Conservation (phyloP, 2,797 vertebrate species). For the Gymnothorax reevesii region DNA sequence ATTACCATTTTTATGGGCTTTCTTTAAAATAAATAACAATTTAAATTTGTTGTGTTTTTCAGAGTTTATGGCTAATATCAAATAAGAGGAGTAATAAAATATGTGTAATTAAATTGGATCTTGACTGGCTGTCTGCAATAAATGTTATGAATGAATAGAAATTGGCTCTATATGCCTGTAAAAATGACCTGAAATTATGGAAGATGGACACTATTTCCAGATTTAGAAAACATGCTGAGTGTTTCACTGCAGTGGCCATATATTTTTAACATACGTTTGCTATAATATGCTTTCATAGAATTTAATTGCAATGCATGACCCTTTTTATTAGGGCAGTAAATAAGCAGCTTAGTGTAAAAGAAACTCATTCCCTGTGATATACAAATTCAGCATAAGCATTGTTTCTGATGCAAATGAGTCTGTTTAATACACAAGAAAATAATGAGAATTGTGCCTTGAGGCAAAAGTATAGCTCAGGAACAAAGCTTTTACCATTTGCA, state of each 20-base stretch:
- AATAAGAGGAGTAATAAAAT: not conserved
- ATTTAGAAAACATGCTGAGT: not conserved
- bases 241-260: not conserved
- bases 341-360: not conserved
- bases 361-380: not conserved
- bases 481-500: not conserved
- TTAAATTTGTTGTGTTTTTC: not conserved
- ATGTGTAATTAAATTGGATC: not conserved
- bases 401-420: not conserved
- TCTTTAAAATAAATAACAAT: not conserved
- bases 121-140: not conserved
- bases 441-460: too few relatives aligned
- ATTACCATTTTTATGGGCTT: not conserved
- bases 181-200: not conserved
- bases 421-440: not conserved
- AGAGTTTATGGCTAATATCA: not conserved
- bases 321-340: not conserved
- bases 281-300: not conserved
- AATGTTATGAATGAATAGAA: not conserved
- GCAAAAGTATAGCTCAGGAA: not conserved
- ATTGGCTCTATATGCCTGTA: not conserved
- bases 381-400: not conserved
- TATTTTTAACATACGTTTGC: too few relatives aligned
- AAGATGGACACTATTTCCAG: not conserved
- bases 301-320: not conserved